Evolutionary conservation across 1,140 invertebrate species (phyloP), one percentile per base, ranked within the genome.

Genomic region (Eubasilissa regina): DNA sequence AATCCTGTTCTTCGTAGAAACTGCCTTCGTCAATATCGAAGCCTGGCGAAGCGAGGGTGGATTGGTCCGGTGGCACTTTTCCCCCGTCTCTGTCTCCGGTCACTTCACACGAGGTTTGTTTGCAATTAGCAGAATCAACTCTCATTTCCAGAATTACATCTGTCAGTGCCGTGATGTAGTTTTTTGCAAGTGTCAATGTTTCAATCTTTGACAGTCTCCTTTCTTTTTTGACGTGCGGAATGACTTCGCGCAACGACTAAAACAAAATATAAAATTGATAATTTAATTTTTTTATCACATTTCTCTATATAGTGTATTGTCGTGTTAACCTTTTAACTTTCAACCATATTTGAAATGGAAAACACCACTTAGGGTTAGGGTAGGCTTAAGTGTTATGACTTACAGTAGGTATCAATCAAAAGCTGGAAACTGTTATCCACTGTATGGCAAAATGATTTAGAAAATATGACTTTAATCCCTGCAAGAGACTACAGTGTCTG

Each of bases 81-180:
- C 62, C 58, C 4, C 68, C 60, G 8, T 58, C 72, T 35, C 17
- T 51, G 43, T 79, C 60, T 19, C 51, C 58, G n/a, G 21, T 21
- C 11, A 48, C 70, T 66, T 79, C 72, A 48, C 15, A 44, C 64
- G 44, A 55, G 47, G 43, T 70, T 13, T 64, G 56, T 51, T 58
- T 64, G 35, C 53, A 51, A 19, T 51, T 66, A 7, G 45, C 68
- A n/a, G 56, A 55, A 9, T 79, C 66, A 4, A 79, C 81, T 43
- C 79, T 79, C 68, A 82, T 80, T 60, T 80, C 73, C 9, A 82
- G 89, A 81, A 97, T 95, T 79, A 96, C 94, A 87, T 96, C 96
- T 64, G 95, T 96, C 81, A 97, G 89, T 35, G 95, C 95, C 91
- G 95, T 96, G 85, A 97, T 97, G 87, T 97, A 97, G 90, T 97